A percentile compares a stretch with the other conserved stretches of the same genome.
Conservation (phyloP, 2,113 vertebrate genomes). For the Python bivittatus region DNA sequence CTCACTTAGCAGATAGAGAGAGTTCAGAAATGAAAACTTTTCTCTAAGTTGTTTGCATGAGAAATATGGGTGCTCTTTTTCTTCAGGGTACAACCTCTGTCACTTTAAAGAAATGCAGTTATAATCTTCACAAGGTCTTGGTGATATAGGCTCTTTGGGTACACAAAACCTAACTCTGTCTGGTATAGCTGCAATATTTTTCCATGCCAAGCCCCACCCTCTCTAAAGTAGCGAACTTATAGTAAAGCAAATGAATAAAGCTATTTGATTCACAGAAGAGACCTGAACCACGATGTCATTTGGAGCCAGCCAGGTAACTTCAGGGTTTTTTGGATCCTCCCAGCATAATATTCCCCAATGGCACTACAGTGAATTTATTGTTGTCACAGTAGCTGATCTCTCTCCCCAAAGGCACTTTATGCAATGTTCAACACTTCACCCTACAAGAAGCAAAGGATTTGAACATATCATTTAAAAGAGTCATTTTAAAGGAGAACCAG, state of each 20-base stretch:
- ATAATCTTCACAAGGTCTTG: slow-evolving; percentile 55
- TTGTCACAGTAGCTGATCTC: background rate
- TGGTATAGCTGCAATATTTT: slow-evolving; percentile 31
- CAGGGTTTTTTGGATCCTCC: background rate
- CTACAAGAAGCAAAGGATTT: background rate
- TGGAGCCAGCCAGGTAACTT: background rate
- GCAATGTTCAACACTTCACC: background rate
- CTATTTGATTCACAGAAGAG: background rate
- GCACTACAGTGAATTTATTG: background rate
- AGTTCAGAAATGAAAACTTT: background rate
- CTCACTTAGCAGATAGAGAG: slow-evolving; percentile 30
- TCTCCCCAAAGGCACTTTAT: background rate
- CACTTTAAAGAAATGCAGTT: slow-evolving; percentile 38
- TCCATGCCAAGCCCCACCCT: background rate
- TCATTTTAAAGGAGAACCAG: background rate
- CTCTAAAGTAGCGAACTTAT: background rate
- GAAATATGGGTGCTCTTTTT: fast-evolving
- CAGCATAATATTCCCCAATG: background rate
- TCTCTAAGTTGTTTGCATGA: fast-evolving
- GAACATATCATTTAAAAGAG: background rate
- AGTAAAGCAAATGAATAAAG: fast-evolving
- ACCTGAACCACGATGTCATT: background rate
- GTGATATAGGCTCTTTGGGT: slow-evolving; percentile 24
- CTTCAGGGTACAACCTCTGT: background rate
- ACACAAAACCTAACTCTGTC: background rate